Conservation (phyloP, 2,113 vertebrate genomes). For the Isurus oxyrinchus region DNA sequence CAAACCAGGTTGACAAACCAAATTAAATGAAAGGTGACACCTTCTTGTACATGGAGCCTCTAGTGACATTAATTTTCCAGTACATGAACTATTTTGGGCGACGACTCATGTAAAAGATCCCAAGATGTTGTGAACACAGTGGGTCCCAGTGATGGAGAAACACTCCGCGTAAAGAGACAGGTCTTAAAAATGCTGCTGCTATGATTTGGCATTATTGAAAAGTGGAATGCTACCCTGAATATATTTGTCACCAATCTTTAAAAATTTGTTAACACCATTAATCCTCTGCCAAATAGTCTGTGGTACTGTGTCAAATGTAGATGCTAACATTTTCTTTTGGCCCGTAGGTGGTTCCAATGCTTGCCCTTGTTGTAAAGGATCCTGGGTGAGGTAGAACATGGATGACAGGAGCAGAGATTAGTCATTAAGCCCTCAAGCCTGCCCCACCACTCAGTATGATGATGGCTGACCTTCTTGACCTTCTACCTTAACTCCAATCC, state of each 20-base stretch:
- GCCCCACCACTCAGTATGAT: not conserved
- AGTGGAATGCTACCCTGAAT: not conserved
- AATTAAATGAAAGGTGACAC: not conserved
- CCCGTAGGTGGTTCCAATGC: not conserved
- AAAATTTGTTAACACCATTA: not conserved
- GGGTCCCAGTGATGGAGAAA: not conserved
- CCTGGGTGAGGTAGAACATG: too few relatives aligned
- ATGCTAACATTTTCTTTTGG: not conserved
- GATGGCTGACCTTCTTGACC: too few relatives aligned
- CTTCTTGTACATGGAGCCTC: not conserved
- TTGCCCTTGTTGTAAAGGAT: not conserved
- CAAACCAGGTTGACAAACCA: not conserved
- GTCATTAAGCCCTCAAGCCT: not conserved
- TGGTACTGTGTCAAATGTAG: not conserved
- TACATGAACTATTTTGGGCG: not conserved
- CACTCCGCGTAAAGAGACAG: not conserved
- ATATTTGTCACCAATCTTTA: not conserved
- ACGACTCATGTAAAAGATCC: not conserved
- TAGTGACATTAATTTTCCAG: not conserved
- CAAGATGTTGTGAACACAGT: not conserved
- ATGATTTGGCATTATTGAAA: not conserved
- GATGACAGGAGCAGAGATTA: not conserved
- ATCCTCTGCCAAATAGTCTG: not conserved
- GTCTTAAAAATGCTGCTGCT: not conserved
- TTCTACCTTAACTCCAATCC: too few relatives aligned